Evolutionary conservation across 2,113 vertebrate genomes (phyloP).

Genomic region (Apodemus speciosus): DNA sequence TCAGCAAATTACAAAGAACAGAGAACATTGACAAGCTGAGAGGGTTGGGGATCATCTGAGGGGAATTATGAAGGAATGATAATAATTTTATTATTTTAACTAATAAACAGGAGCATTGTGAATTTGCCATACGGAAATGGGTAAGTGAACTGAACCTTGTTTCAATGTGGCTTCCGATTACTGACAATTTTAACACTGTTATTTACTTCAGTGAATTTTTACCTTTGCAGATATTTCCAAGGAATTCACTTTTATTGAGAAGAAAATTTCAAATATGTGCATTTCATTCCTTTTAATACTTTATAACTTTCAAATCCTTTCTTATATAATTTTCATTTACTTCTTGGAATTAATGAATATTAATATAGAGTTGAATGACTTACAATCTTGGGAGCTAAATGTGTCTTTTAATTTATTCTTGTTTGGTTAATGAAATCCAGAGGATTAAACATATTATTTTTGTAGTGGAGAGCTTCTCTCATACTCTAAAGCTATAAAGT

Average conservation of each 20-base stretch:
- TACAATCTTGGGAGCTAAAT: slow-evolving; percentile 20
- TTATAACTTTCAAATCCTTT: slow-evolving; percentile 28
- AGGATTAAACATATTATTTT: background rate
- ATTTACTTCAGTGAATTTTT: background rate
- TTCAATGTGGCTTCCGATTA: background rate
- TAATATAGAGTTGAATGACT: background rate
- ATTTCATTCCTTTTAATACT: background rate
- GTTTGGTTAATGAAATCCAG: slow-evolving; percentile 32
- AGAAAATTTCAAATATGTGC: slow-evolving; percentile 3
- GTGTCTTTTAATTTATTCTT: slow-evolving; percentile 40
- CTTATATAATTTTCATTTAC: slow-evolving; percentile 14
- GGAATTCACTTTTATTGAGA: background rate
- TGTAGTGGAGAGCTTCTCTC: background rate
- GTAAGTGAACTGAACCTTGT: background rate
- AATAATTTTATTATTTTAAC: slow-evolving; percentile 26
- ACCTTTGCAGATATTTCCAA: background rate
- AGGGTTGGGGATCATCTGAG: background rate
- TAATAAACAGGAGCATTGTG: background rate
- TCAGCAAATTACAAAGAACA: background rate
- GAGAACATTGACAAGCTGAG: background rate
- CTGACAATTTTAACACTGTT: background rate
- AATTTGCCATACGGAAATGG: background rate
- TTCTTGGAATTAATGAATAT: slow-evolving; percentile 10
- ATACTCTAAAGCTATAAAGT: background rate
- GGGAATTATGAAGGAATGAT: too few species aligned